Base-by-base conservation (phyloP, 2,888 invertebrate genomes). In the Cataglyphis livida region DNA sequence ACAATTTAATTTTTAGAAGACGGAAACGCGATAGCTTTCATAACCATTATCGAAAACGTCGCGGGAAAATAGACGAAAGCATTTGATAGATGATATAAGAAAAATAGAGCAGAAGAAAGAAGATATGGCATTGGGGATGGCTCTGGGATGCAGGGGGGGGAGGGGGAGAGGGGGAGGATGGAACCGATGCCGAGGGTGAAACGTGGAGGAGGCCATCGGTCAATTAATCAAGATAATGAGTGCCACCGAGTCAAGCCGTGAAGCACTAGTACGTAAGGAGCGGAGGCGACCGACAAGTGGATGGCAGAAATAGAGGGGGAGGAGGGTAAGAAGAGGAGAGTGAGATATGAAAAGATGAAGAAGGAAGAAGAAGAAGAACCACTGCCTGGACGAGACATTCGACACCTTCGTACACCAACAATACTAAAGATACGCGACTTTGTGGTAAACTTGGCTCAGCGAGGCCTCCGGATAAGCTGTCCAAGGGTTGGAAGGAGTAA, bases 141-240 rank as follows among this genome's bases (percentile, higher is more conserved):
- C 62, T n/a, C n/a, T n/a, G 81, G 48, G 57, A 41, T 48, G 59
- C n/a, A 61, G 38, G 73, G 82, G 48, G 48, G 51, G 21, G 48
- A 32, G 65, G 48, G 54, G 6, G 25, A 28, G 28, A 28, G 2
- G 2, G 28, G 28, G 28, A 28, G 28, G 28, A 51, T 57, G 57
- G 74, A 71, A 28, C 62, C 54, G 70, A 70, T 70, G 62, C 59
- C 78, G 76, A 74, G 78, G 82, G 83, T 73, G 83, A 48, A 44
- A 76, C 71, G 48, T 32, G 65, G 84, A 83, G 86, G 84, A 90
- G 92, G 90, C 92, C 92, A 94, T 94, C 93, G 94, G 94, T 94
- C 94, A 94, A 94, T 94, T 94, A 94, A 94, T 94, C 93, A 94
- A 94, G 94, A 94, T 94, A 94, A 94, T 93, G 93, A 94, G 93